phyloP scores from a whole-genome alignment of 2,888 invertebrate species.

The Pristionchus arcanus region DNA sequence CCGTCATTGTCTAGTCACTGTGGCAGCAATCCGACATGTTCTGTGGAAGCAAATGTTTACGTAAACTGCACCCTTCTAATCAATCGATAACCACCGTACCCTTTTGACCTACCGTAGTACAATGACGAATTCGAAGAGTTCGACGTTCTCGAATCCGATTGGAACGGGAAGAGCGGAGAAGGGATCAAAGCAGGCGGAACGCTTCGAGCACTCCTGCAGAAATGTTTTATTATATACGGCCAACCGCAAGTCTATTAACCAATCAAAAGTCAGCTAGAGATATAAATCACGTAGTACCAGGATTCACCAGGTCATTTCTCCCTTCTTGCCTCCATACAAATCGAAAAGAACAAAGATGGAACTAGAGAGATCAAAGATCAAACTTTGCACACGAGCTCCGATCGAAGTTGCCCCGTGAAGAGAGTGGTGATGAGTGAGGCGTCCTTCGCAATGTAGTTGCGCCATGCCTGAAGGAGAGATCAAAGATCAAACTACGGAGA shows the following conservation, averaged over 20 bases:
- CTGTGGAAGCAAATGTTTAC: neutral
- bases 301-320: neutral
- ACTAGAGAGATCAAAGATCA: slow-evolving; percentile 85
- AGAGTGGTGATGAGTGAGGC: slow-evolving; percentile 91
- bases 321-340: neutral
- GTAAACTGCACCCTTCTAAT: neutral
- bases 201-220: slow-evolving; percentile 80
- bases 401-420: slow-evolving; percentile 94
- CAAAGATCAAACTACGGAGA: slow-evolving; percentile 14
- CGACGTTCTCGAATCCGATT: slow-evolving; percentile 91
- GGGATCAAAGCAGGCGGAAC: slow-evolving; percentile 87
- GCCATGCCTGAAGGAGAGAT: slow-evolving; percentile 85
- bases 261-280: neutral
- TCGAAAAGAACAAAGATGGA: neutral
- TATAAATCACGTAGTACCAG: neutral
- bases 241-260: too few relatives aligned
- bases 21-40: neutral
- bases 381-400: slow-evolving; percentile 89
- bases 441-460: slow-evolving; percentile 88
- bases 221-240: neutral
- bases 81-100: neutral
- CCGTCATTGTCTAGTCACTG: neutral
- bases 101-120: slow-evolving; percentile 12
- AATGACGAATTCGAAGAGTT: slow-evolving; percentile 82
- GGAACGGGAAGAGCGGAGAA: slow-evolving; percentile 93